A percentile compares a stretch with the other conserved stretches of the same genome.
These are phyloP conservation scores for Geotrypetes seraphini DNA, from an alignment of 2,797 vertebrate genomes.

Conservation along the genomic window DNA sequence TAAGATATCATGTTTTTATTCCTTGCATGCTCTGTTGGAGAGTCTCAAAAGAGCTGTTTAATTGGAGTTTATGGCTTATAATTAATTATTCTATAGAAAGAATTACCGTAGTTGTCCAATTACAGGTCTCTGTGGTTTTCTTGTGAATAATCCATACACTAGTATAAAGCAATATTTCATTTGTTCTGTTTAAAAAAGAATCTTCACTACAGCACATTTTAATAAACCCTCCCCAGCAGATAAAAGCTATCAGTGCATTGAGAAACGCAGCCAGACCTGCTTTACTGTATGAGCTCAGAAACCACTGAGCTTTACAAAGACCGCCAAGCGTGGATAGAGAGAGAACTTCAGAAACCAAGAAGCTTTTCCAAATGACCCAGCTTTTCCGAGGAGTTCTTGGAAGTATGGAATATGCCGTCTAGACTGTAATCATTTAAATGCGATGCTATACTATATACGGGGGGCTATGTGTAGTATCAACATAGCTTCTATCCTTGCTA, in stretches of 20 bases:
- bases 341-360: too few species aligned
- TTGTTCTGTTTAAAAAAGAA: too few species aligned
- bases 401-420: too few species aligned
- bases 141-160: slow-evolving; percentile 36
- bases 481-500: too few species aligned
- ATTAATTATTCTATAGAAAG: slow-evolving; percentile 41
- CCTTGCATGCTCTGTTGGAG: slow-evolving; percentile 41
- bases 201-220: slow-evolving; percentile 13
- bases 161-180: too few species aligned
- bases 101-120: slow-evolving; percentile 38
- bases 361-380: too few species aligned
- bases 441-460: too few species aligned
- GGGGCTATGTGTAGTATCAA: too few species aligned
- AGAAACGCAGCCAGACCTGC: not conserved
- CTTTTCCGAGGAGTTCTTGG: too few species aligned
- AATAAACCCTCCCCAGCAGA: not conserved
- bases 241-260: not conserved
- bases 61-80: slow-evolving; percentile 46
- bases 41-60: slow-evolving; percentile 50
- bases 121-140: slow-evolving; percentile 38
- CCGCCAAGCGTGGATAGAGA: too few species aligned
- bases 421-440: too few species aligned
- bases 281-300: not conserved
- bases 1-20: slow-evolving; percentile 41
- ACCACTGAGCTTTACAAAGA: too few species aligned